Percentiles rank a stretch among this genome's conserved stretches.
Evolutionary conservation across 2,797 vertebrate species (phyloP).

Genomic region (Chloroceryle inda): DNA sequence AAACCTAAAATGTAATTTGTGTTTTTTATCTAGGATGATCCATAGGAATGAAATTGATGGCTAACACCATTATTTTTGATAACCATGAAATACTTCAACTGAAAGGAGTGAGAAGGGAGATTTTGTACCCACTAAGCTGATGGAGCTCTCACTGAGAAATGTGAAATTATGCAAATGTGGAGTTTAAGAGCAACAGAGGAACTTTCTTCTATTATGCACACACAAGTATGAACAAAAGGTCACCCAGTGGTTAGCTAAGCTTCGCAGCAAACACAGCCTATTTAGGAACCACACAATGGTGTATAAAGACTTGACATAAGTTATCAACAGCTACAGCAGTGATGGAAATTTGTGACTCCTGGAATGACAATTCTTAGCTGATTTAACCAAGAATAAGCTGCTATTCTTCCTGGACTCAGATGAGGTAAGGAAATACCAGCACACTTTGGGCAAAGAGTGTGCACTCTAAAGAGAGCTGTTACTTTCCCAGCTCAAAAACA

Average conservation of each 20-base stretch:
- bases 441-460: background rate
- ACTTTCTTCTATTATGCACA: conserved; percentile 39
- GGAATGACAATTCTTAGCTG: background rate
- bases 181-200: conserved; percentile 46
- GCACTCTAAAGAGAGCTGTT: fast-evolving
- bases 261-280: conserved; percentile 25
- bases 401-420: background rate
- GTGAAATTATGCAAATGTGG: conserved; percentile 75
- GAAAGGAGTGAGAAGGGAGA: conserved; percentile 41
- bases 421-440: background rate
- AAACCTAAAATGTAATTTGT: conserved; percentile 68
- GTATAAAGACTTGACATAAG: conserved; percentile 14
- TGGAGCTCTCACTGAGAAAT: conserved; percentile 53
- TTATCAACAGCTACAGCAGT: background rate
- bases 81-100: conserved; percentile 69
- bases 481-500: background rate
- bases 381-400: background rate
- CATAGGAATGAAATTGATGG: conserved; percentile 56
- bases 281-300: background rate
- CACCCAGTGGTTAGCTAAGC: conserved; percentile 33
- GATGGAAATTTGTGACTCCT: background rate
- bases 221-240: conserved; percentile 28
- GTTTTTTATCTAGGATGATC: conserved; percentile 73
- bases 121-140: conserved; percentile 45
- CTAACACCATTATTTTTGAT: conserved; percentile 65